Conservation (phyloP, 2,113 vertebrate genomes). For the Cavia aperea region DNA sequence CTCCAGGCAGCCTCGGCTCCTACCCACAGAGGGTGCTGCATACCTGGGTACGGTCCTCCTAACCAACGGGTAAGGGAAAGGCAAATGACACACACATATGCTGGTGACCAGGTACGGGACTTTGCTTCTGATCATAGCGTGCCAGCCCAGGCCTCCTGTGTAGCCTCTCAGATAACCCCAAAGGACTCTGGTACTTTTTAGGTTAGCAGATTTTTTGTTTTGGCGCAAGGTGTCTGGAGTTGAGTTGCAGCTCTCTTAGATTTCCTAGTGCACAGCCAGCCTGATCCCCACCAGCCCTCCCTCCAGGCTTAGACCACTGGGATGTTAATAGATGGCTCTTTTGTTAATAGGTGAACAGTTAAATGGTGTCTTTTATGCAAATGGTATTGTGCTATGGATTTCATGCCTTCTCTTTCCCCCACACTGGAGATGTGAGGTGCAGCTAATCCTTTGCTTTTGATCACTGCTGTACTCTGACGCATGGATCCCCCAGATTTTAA, state of each 20-base stretch:
- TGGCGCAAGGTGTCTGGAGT: accelerated
- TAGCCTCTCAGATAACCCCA: accelerated
- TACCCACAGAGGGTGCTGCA: background rate
- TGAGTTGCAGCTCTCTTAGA: background rate
- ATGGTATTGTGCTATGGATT: no score
- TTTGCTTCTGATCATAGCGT: background rate
- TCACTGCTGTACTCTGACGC: background rate
- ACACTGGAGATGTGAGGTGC: accelerated
- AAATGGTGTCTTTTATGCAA: background rate
- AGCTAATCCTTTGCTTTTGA: background rate
- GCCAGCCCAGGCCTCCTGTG: background rate
- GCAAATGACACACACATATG: accelerated
- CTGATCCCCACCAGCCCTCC: background rate
- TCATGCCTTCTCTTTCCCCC: background rate
- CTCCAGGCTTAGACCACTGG: background rate
- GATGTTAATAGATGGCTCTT: background rate
- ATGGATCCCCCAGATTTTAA: background rate
- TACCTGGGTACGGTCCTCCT: accelerated
- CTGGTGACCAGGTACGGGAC: background rate
- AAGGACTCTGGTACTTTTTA: background rate
- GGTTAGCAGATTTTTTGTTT: background rate
- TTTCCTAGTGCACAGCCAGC: background rate
- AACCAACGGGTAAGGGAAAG: accelerated
- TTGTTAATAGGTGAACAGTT: background rate
- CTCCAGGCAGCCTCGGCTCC: background rate